phyloP scores from a whole-genome alignment of 1,140 invertebrate species.

The Chelonus insularis region DNA sequence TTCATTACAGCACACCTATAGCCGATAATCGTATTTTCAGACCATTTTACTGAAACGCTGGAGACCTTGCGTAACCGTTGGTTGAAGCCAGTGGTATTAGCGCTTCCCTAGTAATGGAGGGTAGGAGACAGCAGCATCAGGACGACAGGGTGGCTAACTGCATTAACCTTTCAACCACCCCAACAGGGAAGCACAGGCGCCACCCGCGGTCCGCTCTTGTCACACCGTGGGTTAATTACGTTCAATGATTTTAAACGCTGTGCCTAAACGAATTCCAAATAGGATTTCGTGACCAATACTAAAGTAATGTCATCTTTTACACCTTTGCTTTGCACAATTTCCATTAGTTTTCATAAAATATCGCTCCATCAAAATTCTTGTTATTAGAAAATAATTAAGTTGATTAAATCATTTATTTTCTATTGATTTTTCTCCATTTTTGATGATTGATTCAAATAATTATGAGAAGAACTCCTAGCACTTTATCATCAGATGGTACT shows the following conservation, averaged over 20 bases:
- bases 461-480: too few species aligned
- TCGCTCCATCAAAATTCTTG: too few species aligned
- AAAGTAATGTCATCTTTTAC: constrained; percentile 21
- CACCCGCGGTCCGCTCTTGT: constrained; percentile 39
- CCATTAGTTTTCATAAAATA: too few species aligned
- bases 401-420: too few species aligned
- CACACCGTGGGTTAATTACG: constrained; percentile 54
- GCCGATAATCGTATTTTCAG: constrained; percentile 58
- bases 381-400: too few species aligned
- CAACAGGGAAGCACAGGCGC: constrained; percentile 34
- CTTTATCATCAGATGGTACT: too few species aligned
- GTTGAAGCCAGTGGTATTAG: constrained; percentile 44
- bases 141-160: constrained; percentile 52
- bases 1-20: constrained; percentile 57
- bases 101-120: constrained; percentile 39
- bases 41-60: constrained; percentile 57
- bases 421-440: too few species aligned
- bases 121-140: constrained; percentile 35
- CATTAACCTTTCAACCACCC: constrained; percentile 57
- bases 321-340: too few species aligned
- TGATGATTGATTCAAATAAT: too few species aligned
- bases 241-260: constrained; percentile 55
- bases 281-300: constrained; percentile 41
- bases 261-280: constrained; percentile 55
- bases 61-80: constrained; percentile 40